Percentiles rank a stretch among this genome's conserved stretches.
Evolutionary conservation across 2,797 vertebrate species (phyloP).

Genomic region (Prunella strophiata): DNA sequence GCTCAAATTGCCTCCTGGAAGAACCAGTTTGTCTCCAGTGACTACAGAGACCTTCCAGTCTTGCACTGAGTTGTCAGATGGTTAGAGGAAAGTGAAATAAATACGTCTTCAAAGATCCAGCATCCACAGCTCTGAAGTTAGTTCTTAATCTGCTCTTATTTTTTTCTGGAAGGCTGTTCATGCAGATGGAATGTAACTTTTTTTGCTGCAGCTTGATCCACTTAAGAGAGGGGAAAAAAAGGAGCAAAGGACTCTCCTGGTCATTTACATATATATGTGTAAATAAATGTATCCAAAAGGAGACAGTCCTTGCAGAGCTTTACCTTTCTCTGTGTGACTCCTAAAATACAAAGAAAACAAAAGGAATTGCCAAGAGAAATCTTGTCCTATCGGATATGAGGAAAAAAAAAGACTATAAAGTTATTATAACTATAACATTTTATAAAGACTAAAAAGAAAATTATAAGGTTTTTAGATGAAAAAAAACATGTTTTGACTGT

Average conservation of each 20-base stretch:
- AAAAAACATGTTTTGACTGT: not conserved
- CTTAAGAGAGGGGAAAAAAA: not conserved
- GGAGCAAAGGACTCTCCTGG: not conserved
- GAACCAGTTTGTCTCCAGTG: not conserved
- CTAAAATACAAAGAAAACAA: not conserved
- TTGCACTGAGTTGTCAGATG: not conserved
- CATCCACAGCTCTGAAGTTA: not conserved
- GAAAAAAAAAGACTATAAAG: not conserved
- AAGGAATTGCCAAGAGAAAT: not conserved
- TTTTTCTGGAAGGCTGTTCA: not conserved
- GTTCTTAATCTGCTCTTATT: not conserved
- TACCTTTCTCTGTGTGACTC: not conserved
- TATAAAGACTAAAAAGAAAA: not conserved
- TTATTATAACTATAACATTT: not conserved
- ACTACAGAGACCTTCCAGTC: not conserved
- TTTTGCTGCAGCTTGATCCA: not conserved
- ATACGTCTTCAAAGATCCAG: not conserved
- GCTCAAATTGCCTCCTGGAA: not conserved
- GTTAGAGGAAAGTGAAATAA: not conserved
- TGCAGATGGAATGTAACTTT: not conserved
- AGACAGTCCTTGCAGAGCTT: not conserved
- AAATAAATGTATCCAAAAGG: not conserved
- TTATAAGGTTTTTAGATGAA: not conserved
- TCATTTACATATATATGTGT: not conserved
- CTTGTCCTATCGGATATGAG: not conserved